Percentiles rank a stretch among this genome's conserved stretches.
Conservation (phyloP, 2,888 invertebrate genomes). For the Schizaphis graminum region DNA sequence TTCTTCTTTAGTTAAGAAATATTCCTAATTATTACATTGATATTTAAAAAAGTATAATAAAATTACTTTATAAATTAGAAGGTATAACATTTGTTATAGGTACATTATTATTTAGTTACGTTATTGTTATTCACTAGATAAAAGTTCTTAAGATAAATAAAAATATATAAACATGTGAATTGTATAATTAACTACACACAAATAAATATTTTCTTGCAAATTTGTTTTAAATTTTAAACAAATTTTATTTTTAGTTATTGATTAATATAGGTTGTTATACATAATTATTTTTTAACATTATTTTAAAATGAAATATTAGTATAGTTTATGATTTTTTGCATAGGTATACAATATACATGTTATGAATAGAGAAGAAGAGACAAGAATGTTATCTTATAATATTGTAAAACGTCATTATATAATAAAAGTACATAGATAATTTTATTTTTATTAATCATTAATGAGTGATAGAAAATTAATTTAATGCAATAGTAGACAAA, state of each 20-base stretch:
- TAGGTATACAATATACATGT: not conserved
- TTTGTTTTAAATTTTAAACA: not conserved
- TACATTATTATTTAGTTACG: not conserved
- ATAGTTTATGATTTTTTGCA: not conserved
- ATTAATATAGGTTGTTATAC: not conserved
- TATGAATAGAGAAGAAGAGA: not conserved
- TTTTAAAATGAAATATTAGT: not conserved
- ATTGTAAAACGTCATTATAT: not conserved
- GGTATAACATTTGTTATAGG: not conserved
- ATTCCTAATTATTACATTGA: not conserved
- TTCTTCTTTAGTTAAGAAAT: not conserved
- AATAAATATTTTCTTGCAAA: not conserved
- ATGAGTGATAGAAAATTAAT: not conserved
- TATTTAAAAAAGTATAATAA: not conserved
- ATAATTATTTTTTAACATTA: not conserved
- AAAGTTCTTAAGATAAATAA: not conserved
- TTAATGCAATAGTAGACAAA: not conserved
- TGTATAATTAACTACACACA: not conserved
- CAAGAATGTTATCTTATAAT: not conserved
- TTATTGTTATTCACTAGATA: not conserved
- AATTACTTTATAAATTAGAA: not conserved
- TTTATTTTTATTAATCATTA: not conserved
- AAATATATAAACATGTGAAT: not conserved
- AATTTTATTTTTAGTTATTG: not conserved
- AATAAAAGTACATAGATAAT: not conserved